Evolutionary conservation across 2,113 vertebrate genomes (phyloP).

Genomic region (Strigops habroptila): DNA sequence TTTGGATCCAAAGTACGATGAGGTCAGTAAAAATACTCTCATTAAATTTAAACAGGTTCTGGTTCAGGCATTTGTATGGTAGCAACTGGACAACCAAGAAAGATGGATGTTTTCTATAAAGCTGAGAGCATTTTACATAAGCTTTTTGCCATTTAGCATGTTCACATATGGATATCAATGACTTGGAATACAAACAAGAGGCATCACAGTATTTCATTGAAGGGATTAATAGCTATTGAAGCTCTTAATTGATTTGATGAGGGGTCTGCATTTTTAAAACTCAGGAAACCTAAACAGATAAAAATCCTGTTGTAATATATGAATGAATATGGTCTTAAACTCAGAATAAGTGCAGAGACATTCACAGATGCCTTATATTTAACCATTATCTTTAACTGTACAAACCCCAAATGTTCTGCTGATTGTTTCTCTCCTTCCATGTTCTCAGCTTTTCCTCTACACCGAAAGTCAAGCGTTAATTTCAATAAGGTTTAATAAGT

Average conservation of each 20-base stretch:
- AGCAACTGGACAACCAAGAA: neutral
- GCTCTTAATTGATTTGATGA: neutral
- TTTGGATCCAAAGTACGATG: neutral
- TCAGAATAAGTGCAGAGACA: neutral
- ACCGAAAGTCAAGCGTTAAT: neutral
- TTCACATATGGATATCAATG: neutral
- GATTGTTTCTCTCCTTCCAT: neutral
- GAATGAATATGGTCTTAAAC: neutral
- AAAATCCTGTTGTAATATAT: neutral
- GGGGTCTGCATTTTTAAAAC: neutral
- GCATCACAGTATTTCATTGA: neutral
- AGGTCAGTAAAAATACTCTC: neutral
- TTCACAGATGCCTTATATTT: fast-evolving
- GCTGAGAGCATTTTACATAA: neutral
- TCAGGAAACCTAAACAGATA: neutral
- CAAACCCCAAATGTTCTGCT: neutral
- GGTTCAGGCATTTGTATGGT: neutral
- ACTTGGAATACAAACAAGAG: neutral
- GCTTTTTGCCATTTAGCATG: neutral
- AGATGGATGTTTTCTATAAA: neutral
- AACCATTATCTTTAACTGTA: neutral
- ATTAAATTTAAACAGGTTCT: neutral
- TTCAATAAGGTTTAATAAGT: neutral
- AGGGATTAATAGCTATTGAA: neutral
- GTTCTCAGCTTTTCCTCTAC: neutral